Evolutionary conservation across 2,113 vertebrate species (phyloP).

Genomic region (Perccottus glenii): DNA sequence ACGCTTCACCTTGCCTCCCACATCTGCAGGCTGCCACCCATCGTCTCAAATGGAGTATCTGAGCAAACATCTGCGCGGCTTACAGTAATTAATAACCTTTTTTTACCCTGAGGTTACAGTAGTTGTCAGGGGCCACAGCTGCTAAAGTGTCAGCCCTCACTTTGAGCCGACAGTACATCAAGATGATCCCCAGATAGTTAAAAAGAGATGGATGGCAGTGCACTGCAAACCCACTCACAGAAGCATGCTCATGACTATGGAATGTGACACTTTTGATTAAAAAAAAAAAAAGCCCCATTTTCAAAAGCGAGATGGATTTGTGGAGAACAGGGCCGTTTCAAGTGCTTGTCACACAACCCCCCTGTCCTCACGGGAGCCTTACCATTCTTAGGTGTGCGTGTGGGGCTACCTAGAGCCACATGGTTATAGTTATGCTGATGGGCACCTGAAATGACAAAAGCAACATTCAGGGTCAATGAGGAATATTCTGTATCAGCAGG

Average conservation of each 20-base stretch:
- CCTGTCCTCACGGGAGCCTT: constrained; percentile 72
- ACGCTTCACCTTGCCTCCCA: constrained; percentile 15
- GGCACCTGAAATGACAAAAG: constrained; percentile 89
- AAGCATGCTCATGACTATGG: constrained; percentile 28
- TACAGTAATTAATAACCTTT: constrained; percentile 29
- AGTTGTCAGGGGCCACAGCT: not conserved
- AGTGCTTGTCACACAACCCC: constrained; percentile 11
- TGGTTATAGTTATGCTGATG: constrained; percentile 96
- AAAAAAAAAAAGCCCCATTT: not conserved
- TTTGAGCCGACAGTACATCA: constrained; percentile 15
- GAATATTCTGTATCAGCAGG: constrained; percentile 35
- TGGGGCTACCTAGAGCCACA: constrained; percentile 90
- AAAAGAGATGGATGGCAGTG: constrained; percentile 3
- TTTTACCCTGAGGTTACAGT: constrained; percentile 9
- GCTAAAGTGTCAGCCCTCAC: constrained; percentile 26
- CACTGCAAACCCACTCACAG: not conserved
- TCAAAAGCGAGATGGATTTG: constrained; percentile 15
- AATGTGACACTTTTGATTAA: constrained; percentile 45
- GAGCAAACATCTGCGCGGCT: constrained; percentile 36
- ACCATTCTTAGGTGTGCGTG: constrained; percentile 95
- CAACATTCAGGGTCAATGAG: constrained; percentile 67
- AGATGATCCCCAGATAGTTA: not conserved
- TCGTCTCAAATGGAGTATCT: constrained; percentile 1
- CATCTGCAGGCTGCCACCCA: constrained; percentile 28
- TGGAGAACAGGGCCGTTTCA: constrained; percentile 18